These are phyloP conservation scores for Nyctalus aviator DNA, from an alignment of 2,797 vertebrate species.

Conservation along the genomic window DNA sequence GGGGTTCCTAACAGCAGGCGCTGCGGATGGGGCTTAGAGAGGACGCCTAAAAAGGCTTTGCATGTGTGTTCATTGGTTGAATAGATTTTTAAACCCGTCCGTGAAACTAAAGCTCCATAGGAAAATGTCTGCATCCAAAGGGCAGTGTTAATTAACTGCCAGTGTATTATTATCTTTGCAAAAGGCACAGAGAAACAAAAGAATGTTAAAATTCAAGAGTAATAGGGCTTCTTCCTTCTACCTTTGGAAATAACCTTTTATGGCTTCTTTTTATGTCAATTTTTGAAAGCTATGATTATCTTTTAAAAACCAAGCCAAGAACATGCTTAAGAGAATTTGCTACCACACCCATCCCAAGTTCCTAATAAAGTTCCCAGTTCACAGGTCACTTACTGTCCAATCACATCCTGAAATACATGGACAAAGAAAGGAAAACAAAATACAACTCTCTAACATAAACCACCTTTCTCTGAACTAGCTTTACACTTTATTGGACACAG, in stretches of 20 bases:
- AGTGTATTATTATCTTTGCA: not conserved
- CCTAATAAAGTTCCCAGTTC: not conserved
- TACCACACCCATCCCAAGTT: not conserved
- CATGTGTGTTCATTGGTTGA: not conserved
- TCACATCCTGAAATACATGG: not conserved
- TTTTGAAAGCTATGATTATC: constrained; percentile 42
- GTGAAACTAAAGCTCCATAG: not conserved
- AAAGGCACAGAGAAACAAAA: constrained; percentile 9
- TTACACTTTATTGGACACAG: not conserved
- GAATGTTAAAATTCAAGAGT: not conserved
- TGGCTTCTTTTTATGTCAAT: not conserved
- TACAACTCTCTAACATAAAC: not conserved
- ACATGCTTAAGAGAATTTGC: not conserved
- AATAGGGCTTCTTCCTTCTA: not conserved
- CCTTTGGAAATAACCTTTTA: not conserved
- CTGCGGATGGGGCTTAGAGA: not conserved
- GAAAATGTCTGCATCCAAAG: not conserved
- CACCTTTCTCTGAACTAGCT: not conserved
- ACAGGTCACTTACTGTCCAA: not conserved
- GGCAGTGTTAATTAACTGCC: not conserved
- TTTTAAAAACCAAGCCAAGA: constrained; percentile 58
- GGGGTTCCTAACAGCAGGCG: not conserved
- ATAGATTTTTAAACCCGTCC: constrained; percentile 12
- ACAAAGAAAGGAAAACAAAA: constrained; percentile 22
- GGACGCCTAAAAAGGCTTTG: not conserved